Base-by-base conservation (phyloP, 2,113 vertebrate genomes). In the Salvelinus namaycush region DNA sequence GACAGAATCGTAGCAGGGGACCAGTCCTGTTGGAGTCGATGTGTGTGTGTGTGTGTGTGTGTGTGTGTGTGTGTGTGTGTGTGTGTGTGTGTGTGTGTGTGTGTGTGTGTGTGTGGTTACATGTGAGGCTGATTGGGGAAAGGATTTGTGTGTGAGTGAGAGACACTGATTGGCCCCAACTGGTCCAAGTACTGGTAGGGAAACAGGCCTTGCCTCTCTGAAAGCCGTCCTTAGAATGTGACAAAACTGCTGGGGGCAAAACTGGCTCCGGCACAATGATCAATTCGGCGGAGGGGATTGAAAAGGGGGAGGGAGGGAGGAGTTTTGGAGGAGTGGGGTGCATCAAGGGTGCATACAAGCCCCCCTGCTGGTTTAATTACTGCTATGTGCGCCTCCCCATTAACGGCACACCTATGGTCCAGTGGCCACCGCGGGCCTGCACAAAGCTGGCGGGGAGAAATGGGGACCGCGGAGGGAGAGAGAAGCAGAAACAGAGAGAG, bases 281-380 rank as follows among this genome's bases (percentile, higher is more conserved):
- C 92, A 92, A 90, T 92, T 87, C 80, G 86, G 87, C 81, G 82
- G 87, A 84, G 39, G 9, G 39, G 39, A 44, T 44, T 44, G 39
- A 44, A 44, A 44, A 44, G 39, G 39, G 39, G 39, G 39, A 44
- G 39, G 83, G 82, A n/a, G 81, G 60, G 72, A 76, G 74, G 77
- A 78, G 81, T 74, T 79, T 79, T 73, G 59, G n/a, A 51, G 34
- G 62, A 70, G 65, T 74, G 71, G 71, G 54, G 39, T 88, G 90
- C 67, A 64, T 69, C 74, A 76, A 64, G 70, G 74, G 76, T 73
- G 29, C 29, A 62, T 62, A 75, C 89, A 89, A 88, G 89, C 18
- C 84, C 90, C 90, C 92, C 92, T 80, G 81, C 92, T 92, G 94
- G 90, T 94, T 94, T 94, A 95, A 94, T 94, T 94, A 94, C 94